Base-by-base conservation (phyloP, 2,113 vertebrate genomes). In the Megaleporinus macrocephalus region DNA sequence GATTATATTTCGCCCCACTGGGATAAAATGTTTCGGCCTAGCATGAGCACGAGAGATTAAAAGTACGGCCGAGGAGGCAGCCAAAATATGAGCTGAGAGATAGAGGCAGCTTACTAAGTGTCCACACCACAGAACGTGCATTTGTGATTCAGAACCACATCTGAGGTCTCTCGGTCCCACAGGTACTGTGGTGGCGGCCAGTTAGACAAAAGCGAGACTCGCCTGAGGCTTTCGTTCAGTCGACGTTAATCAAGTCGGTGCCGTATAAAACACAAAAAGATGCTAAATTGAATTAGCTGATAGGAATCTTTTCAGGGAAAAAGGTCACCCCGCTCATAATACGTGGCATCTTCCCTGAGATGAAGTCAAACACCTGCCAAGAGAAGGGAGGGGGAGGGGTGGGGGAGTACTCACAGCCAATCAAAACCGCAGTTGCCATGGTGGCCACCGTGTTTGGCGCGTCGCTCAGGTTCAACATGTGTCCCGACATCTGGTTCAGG, bases 401-500 rank as follows among this genome's bases (percentile, higher is more conserved):
- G 91, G 84, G 86, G 79, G 9, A 13, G 36, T 81, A 98, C 97
- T 98, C 94, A 99, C 98, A 99, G 93, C 98, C 98, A 92, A 99
- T 93, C 88, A 99, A 93, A 89, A 99, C 92, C 44, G 97, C 94
- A 61, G 97, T 98, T 89, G 98, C 97, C 96, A 99, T 95, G 81
- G 98, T 97, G 89, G 96, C 96, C 91, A 95, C 96, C 15, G 97
- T 98, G 92, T 95, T 96, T 68, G 98, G 95, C 79, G 96, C 96
- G 86, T 97, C 95, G 85, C 89, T 91, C 83, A 99, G 95, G 95
- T 97, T 96, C 89, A 99, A 95, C 91, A 97, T 92, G 85, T 96
- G 95, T 92, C 97, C 98, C 80, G 97, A 99, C 88, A 98, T 91
- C 95, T 98, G 95, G 95, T 99, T 99, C 87, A 99, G 96, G 93